Evolutionary conservation across 2,797 vertebrate species (phyloP).

Genomic region (Amazonetta brasiliensis): DNA sequence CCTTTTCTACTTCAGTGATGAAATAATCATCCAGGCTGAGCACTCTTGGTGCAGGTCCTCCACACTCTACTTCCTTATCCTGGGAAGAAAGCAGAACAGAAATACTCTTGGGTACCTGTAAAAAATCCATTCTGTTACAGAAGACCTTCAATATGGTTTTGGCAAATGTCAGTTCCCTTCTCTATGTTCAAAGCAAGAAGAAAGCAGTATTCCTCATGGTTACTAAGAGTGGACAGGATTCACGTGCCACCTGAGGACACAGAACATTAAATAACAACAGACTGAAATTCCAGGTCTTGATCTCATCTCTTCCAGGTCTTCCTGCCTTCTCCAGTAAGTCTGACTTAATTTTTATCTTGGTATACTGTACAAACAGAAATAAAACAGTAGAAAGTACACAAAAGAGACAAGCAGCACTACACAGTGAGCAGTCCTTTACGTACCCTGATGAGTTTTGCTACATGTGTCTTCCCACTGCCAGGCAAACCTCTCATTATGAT

Average conservation of each 20-base stretch:
- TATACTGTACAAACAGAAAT: not conserved
- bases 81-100: slow-evolving; percentile 62
- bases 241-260: not conserved
- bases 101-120: not conserved
- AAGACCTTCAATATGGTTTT: not conserved
- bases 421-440: slow-evolving; percentile 57
- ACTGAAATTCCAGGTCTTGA: not conserved
- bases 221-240: not conserved
- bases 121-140: not conserved
- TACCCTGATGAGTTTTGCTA: slow-evolving; percentile 97
- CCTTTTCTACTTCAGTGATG: slow-evolving; percentile 96
- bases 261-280: not conserved
- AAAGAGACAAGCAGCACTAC: not conserved
- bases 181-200: not conserved
- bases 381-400: not conserved
- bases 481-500: slow-evolving; percentile 98
- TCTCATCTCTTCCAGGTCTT: not conserved
- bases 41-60: slow-evolving; percentile 95
- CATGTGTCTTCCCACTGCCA: slow-evolving; percentile 97
- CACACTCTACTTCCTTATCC: slow-evolving; percentile 98
- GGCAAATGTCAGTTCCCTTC: not conserved
- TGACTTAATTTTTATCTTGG: not conserved
- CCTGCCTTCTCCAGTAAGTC: too few relatives aligned
- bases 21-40: slow-evolving; percentile 98
- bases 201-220: not conserved